These are phyloP conservation scores for Gryllus bimaculatus DNA, from an alignment of 1,140 invertebrate species.

Conservation along the genomic window DNA sequence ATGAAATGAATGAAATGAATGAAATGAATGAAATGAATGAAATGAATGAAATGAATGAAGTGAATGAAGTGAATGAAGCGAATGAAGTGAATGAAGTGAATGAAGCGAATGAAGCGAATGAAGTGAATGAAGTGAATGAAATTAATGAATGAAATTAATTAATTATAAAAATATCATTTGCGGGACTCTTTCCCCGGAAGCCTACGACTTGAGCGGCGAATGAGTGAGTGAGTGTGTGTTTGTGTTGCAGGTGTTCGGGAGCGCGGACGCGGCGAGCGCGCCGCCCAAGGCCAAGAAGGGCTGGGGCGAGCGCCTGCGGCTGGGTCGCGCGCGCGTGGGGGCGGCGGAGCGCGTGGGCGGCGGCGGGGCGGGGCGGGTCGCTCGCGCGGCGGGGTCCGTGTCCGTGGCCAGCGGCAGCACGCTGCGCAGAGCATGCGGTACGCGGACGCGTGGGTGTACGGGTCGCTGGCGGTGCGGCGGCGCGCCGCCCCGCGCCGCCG, in stretches of 20 bases:
- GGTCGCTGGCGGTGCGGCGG: slow-evolving; percentile 53
- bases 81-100: no score
- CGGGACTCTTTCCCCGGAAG: no score
- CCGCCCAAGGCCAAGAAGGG: slow-evolving; percentile 35
- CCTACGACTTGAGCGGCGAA: no score
- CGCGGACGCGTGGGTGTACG: slow-evolving; percentile 71
- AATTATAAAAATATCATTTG: no score
- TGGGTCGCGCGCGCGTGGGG: slow-evolving; percentile 26
- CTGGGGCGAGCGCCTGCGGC: slow-evolving; percentile 38
- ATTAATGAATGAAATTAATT: no score
- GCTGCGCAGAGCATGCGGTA: slow-evolving; percentile 70
- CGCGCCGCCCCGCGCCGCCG: slow-evolving; percentile 31
- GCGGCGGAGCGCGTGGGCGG: neutral
- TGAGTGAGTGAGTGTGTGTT: no score
- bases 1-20: no score
- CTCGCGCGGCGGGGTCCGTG: slow-evolving; percentile 24
- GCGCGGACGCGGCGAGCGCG: neutral
- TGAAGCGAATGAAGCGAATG: no score
- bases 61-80: no score
- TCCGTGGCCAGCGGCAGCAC: slow-evolving; percentile 34
- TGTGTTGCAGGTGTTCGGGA: neutral
- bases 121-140: no score
- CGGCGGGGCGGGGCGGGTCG: slow-evolving; percentile 33
- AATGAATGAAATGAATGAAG: no score
- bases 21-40: no score